Base-by-base conservation (phyloP, 2,113 vertebrate species). In the Mirounga angustirostris region DNA sequence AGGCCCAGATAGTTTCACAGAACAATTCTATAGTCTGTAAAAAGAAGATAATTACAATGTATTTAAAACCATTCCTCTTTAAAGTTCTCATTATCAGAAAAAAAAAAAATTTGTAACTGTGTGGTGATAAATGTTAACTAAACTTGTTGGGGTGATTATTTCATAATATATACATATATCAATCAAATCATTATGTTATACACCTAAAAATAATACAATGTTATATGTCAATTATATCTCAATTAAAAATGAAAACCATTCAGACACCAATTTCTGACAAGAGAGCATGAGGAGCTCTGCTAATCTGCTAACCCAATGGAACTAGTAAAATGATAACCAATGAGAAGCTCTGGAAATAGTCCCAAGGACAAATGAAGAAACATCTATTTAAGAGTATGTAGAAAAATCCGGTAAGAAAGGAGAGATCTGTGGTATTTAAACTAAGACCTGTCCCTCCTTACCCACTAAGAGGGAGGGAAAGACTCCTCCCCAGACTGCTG, bases 261-360 rank as follows among this genome's bases (percentile, higher is more conserved):
- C 26, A 71, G 26, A 85, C 54, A 90, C 10, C 46, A 3, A 61
- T 61, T 79, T 85, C 54, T 76, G 18, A 54, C 58, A 89, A 33
- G 56, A 65, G 10, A 54, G 56, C 78, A 89, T 58, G 7, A 74
- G 67, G n/a, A 87, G 4, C 28, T 92, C 36, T 46, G n/a, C 87
- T 84, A n/a, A 54, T 26, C 30, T 5, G 14, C 43, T 61, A 52
- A 76, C 5, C 56, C 50, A 90, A 86, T n/a, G n/a, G 80, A 81
- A 88, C 11, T 56, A 30, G 7, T 87, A 24, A 81, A 83, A 46
- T 33, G 54, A 71, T 61, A 61, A 93, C 30, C 61, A 93, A 65
- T 74, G 13, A 86, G 90, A 96, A 76, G n/a, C 30, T 81, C 63
- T 86, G 36, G 63, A 63, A 91, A 96, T 36, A 33, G 63, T 81